Conservation (phyloP, 2,113 vertebrate species). For the Puntigrus tetrazona region DNA sequence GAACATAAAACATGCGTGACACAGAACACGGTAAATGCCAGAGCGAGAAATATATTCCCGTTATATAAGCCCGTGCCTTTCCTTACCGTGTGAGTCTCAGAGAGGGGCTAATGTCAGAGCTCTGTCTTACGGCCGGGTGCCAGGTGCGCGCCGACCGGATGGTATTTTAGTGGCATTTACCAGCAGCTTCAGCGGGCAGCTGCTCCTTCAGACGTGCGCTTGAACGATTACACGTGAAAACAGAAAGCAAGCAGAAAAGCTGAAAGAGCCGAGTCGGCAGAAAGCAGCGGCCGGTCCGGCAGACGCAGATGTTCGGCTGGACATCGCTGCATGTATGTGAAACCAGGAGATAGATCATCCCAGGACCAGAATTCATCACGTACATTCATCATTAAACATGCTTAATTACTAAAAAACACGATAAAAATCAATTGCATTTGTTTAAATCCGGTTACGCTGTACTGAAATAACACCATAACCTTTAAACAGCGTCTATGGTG, state of each 20-base stretch:
- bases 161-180: conserved; percentile 62
- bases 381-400: too few species aligned
- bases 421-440: too few species aligned
- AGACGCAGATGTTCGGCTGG: conserved; percentile 48
- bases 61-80: conserved; percentile 35
- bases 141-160: conserved; percentile 40
- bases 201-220: conserved; percentile 51
- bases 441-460: too few species aligned
- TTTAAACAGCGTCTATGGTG: too few species aligned
- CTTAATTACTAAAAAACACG: too few species aligned
- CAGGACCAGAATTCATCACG: neutral
- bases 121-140: conserved; percentile 46
- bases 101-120: conserved; percentile 55
- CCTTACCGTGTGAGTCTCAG: conserved; percentile 47
- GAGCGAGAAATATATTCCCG: neutral
- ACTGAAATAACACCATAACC: too few species aligned
- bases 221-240: conserved; percentile 53
- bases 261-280: conserved; percentile 39
- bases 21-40: neutral
- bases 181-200: conserved; percentile 55
- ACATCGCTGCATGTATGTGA: neutral
- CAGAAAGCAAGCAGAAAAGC: conserved; percentile 45
- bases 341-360: neutral
- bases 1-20: neutral
- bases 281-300: conserved; percentile 44